These are phyloP conservation scores for Phodopus roborovskii DNA, from an alignment of 2,113 vertebrate genomes.

Conservation along the genomic window DNA sequence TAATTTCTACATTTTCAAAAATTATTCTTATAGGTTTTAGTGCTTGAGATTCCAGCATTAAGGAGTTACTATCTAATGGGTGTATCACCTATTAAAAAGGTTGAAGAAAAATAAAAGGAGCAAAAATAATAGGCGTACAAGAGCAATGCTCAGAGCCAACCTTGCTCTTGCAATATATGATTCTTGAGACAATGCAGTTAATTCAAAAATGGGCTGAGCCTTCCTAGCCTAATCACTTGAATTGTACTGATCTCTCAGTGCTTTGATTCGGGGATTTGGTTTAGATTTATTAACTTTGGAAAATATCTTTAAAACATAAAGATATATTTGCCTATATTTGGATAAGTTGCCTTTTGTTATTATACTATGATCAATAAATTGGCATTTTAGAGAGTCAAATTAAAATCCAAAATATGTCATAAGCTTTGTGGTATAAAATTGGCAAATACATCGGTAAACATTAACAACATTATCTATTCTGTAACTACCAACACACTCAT, in stretches of 20 bases:
- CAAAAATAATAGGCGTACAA: not conserved
- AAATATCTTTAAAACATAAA: not conserved
- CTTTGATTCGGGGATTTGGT: not conserved
- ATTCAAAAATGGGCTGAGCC: too few species aligned
- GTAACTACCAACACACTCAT: not conserved
- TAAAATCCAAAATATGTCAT: not conserved
- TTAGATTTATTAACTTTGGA: not conserved
- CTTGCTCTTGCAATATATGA: not conserved
- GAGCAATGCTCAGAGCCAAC: not conserved
- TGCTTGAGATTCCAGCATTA: not conserved
- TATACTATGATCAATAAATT: not conserved
- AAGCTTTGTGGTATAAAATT: not conserved
- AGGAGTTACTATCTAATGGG: rapidly evolving
- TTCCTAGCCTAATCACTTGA: not conserved
- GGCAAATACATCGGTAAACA: not conserved
- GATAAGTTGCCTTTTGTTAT: not conserved
- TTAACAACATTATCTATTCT: not conserved
- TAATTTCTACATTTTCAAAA: not conserved
- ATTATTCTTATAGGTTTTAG: not conserved
- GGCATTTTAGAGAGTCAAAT: not conserved
- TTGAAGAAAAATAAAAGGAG: too few species aligned
- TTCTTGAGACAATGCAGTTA: not conserved
- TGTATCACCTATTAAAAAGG: not conserved
- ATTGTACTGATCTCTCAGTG: rapidly evolving
- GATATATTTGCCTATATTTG: not conserved